These are phyloP conservation scores for Sclerodermus sp. DNA, from an alignment of 2,888 invertebrate species.

Conservation along the genomic window DNA sequence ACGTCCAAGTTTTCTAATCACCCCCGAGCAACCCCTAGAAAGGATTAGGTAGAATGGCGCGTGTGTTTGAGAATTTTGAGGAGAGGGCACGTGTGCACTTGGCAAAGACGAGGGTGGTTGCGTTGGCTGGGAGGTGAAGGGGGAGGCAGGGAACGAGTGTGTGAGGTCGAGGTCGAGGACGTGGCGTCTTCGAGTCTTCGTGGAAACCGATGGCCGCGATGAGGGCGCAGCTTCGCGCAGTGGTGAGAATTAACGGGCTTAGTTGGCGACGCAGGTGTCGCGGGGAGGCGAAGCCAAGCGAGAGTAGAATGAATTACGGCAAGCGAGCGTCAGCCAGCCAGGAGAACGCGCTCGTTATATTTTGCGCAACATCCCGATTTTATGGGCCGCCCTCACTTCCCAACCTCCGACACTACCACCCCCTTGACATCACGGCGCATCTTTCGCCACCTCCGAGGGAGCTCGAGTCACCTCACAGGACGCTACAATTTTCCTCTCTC, in stretches of 20 bases:
- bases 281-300: slow-evolving; percentile 41
- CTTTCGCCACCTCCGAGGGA: background rate
- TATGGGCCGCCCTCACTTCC: slow-evolving; percentile 45
- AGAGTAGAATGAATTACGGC: slow-evolving; percentile 49
- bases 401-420: slow-evolving; percentile 18
- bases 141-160: no score
- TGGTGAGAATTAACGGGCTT: slow-evolving; percentile 57
- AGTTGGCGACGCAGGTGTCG: slow-evolving; percentile 56
- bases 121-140: no score
- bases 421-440: background rate
- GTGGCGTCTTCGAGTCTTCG: background rate
- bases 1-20: no score
- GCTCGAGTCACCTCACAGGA: no score
- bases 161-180: no score
- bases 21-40: no score
- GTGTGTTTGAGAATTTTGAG: no score
- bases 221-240: slow-evolving; percentile 26
- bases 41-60: no score
- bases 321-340: slow-evolving; percentile 48
- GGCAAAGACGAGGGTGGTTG: no score
- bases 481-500: no score
- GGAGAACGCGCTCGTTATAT: slow-evolving; percentile 51
- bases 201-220: slow-evolving; percentile 31
- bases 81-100: no score
- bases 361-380: slow-evolving; percentile 58